These are phyloP conservation scores for Caenorhabditis sulstoni DNA, from an alignment of 2,888 invertebrate species.

Conservation along the genomic window DNA sequence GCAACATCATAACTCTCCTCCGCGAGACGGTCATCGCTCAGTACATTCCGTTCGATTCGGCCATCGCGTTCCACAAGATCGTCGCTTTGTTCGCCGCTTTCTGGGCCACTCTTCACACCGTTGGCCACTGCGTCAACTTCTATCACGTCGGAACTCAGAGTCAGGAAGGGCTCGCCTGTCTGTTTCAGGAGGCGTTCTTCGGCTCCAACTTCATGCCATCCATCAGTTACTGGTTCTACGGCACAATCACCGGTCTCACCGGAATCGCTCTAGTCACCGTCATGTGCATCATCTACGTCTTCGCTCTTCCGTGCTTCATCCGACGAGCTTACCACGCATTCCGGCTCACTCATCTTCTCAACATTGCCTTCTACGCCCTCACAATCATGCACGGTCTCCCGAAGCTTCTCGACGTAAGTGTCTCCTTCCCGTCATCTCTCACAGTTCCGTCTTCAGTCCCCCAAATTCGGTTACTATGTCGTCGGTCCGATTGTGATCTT, in stretches of 20 bases:
- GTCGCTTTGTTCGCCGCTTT: slow-evolving; percentile 94
- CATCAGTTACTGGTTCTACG: slow-evolving; percentile 95
- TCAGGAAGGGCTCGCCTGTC: slow-evolving; percentile 91
- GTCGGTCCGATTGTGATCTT: slow-evolving; percentile 92
- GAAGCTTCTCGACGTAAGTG: slow-evolving; percentile 88
- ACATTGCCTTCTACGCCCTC: slow-evolving; percentile 89
- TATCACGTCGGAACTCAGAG: slow-evolving; percentile 97
- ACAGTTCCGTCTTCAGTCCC: slow-evolving; percentile 85
- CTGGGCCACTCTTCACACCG: slow-evolving; percentile 92
- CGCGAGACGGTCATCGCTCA: slow-evolving; percentile 95
- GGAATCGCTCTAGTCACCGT: slow-evolving; percentile 84
- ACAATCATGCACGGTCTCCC: slow-evolving; percentile 93
- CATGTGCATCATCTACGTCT: slow-evolving; percentile 96
- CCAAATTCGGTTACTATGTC: slow-evolving; percentile 93
- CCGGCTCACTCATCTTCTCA: slow-evolving; percentile 93
- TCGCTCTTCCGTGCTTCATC: slow-evolving; percentile 93
- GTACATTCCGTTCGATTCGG: slow-evolving; percentile 93
- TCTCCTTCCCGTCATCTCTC: neutral
- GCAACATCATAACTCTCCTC: slow-evolving; percentile 92
- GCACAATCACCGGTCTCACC: slow-evolving; percentile 86
- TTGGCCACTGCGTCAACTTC: slow-evolving; percentile 96
- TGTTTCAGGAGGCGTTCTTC: slow-evolving; percentile 94
- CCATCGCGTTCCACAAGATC: slow-evolving; percentile 97
- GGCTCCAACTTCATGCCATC: slow-evolving; percentile 92
- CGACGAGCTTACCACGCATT: slow-evolving; percentile 86